Conservation (phyloP, 1,140 invertebrate species). For the Planococcus citri region DNA sequence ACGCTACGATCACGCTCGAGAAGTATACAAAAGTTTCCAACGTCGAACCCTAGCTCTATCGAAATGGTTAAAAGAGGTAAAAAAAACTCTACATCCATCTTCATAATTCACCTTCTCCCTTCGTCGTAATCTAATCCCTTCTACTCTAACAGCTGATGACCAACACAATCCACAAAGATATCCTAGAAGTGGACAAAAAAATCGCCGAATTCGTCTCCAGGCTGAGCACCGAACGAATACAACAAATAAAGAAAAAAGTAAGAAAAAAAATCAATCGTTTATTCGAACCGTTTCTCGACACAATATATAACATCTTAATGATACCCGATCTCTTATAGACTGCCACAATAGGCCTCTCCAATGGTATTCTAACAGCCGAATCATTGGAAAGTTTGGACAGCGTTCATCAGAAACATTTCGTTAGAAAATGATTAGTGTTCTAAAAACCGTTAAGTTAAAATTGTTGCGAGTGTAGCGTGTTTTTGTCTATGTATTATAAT, state of each 20-base stretch:
- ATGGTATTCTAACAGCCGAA: background rate
- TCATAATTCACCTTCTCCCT: background rate
- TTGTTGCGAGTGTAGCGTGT: too few species aligned
- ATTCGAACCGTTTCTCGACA: background rate
- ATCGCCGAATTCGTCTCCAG: conserved; percentile 26
- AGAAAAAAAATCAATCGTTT: background rate
- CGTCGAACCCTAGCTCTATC: conserved; percentile 39
- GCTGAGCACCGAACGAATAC: conserved; percentile 27
- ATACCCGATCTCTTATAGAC: background rate
- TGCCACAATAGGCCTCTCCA: background rate
- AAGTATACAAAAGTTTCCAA: conserved; percentile 41
- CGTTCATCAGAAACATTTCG: background rate
- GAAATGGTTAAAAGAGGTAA: conserved; percentile 47
- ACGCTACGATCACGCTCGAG: conserved; percentile 38
- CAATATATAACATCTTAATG: background rate
- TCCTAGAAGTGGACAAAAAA: conserved; percentile 29
- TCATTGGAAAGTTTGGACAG: conserved; percentile 1
- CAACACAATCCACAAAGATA: conserved; percentile 30
- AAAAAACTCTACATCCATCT: background rate
- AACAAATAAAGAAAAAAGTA: conserved; percentile 25
- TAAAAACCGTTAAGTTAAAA: background rate
- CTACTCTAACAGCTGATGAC: conserved; percentile 28
- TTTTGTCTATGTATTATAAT: too few species aligned
- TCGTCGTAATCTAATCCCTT: conserved; percentile 1
- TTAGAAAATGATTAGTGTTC: background rate